Conservation (phyloP, 2,797 vertebrate species). For the Varecia variegata region DNA sequence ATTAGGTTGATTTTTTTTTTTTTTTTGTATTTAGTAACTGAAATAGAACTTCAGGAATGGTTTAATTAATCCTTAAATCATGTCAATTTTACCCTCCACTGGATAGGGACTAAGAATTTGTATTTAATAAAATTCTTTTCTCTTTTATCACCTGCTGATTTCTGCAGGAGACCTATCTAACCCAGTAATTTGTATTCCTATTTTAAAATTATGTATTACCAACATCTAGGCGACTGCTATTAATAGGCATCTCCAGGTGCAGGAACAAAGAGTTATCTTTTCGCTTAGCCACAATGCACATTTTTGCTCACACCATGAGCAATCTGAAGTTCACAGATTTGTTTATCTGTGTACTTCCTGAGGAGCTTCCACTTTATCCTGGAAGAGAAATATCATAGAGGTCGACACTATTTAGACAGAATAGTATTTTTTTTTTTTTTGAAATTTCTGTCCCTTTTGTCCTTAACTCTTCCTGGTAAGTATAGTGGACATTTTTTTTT, state of each 20-base stretch:
- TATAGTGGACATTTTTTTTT: not conserved
- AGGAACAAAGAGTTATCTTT: slow-evolving; percentile 33
- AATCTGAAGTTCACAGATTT: not conserved
- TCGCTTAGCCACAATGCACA: not conserved
- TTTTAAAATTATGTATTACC: slow-evolving; percentile 67
- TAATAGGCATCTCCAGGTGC: slow-evolving; percentile 60
- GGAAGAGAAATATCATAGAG: not conserved
- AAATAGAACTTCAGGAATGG: slow-evolving; percentile 29
- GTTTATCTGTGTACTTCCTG: not conserved
- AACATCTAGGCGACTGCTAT: slow-evolving; percentile 30
- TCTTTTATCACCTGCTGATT: slow-evolving; percentile 45
- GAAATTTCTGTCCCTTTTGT: not conserved
- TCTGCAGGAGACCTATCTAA: slow-evolving; percentile 51
- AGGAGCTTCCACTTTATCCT: not conserved
- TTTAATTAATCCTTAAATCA: slow-evolving; percentile 66
- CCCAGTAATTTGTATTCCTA: slow-evolving; percentile 62
- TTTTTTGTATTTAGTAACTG: slow-evolving; percentile 2
- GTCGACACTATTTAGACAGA: not conserved
- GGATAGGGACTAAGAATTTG: slow-evolving; percentile 57
- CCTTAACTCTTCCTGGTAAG: not conserved
- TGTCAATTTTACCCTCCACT: slow-evolving; percentile 66
- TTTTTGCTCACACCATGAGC: not conserved
- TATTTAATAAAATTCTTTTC: slow-evolving; percentile 56
- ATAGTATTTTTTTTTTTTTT: not conserved
- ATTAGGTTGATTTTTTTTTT: slow-evolving; percentile 3